phyloP scores from a whole-genome alignment of 1,140 invertebrate genomes.

The Drosophila ercepeae region DNA sequence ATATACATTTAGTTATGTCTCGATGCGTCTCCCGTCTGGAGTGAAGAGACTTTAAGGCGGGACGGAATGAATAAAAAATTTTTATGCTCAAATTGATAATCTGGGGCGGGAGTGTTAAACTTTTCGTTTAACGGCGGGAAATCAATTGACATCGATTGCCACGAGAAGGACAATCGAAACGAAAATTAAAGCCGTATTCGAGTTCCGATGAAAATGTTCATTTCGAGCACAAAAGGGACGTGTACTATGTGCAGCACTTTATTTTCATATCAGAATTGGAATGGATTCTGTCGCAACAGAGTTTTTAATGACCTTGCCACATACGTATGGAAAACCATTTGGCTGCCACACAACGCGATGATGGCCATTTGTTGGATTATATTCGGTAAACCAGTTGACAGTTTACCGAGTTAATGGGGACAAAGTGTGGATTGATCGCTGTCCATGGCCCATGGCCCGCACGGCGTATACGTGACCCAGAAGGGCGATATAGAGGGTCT shows the following conservation, averaged over 20 bases:
- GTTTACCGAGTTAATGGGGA: constrained; percentile 41
- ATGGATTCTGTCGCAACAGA: constrained; percentile 13
- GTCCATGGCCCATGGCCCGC: constrained; percentile 18
- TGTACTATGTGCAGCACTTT: not conserved
- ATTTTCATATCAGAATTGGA: constrained; percentile 34
- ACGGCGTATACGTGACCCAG: constrained; percentile 1
- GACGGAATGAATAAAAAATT: constrained; percentile 23
- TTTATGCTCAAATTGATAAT: constrained; percentile 35
- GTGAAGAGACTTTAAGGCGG: constrained; percentile 35
- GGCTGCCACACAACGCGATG: constrained; percentile 17
- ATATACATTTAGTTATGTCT: constrained; percentile 53
- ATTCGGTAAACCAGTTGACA: constrained; percentile 38
- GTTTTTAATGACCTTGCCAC: constrained; percentile 25
- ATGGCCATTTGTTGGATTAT: constrained; percentile 33
- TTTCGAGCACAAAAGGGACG: not conserved
- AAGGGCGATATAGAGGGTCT: constrained; percentile 7
- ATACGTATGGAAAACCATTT: constrained; percentile 11
- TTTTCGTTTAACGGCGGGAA: constrained; percentile 18
- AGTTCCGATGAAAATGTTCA: constrained; percentile 4
- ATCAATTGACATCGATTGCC: constrained; percentile 39
- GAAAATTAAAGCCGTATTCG: constrained; percentile 2
- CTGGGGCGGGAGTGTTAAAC: constrained; percentile 17
- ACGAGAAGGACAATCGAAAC: constrained; percentile 10
- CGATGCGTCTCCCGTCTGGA: constrained; percentile 34
- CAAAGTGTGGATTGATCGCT: constrained; percentile 41